Evolutionary conservation across 2,888 invertebrate species (phyloP).

Genomic region (Agrilus biguttatus): DNA sequence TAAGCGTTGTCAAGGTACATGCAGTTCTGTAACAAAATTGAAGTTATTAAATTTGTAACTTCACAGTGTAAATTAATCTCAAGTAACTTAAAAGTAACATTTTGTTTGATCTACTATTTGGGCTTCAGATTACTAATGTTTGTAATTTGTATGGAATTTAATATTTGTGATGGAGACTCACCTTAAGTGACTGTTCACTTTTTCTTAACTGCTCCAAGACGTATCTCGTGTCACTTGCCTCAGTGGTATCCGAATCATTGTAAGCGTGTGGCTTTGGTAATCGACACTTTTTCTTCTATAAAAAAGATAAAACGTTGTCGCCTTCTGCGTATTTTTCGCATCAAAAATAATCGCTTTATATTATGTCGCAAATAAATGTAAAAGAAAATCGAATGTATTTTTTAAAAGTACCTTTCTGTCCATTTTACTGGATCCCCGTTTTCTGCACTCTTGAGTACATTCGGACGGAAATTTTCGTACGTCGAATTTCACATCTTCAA

Average conservation of each 20-base stretch:
- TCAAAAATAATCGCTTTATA: no score
- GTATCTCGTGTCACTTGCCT: conserved; percentile 26
- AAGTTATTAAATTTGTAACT: no score
- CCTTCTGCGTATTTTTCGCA: no score
- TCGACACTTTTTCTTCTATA: background rate
- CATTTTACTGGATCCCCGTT: conserved; percentile 3
- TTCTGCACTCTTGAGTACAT: conserved; percentile 4
- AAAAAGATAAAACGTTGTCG: background rate
- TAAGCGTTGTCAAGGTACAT: no score
- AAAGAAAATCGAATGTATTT: no score
- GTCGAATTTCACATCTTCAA: conserved; percentile 10
- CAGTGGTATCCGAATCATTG: conserved; percentile 17
- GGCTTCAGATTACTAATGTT: no score
- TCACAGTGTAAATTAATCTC: no score
- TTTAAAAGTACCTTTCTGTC: conserved; percentile 6
- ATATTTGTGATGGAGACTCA: conserved; percentile 2
- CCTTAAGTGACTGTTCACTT: conserved; percentile 19
- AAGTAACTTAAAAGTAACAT: no score
- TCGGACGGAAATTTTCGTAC: conserved; percentile 3
- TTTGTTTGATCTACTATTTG: no score
- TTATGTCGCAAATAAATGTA: no score
- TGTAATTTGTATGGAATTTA: no score
- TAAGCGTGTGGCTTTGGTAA: conserved; percentile 6
- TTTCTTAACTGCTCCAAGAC: conserved; percentile 24
- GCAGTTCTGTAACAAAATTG: no score